Percentiles rank a stretch among this genome's conserved stretches.
These are phyloP conservation scores for Hippopotamus amphibius DNA, from an alignment of 2,113 vertebrate genomes.

Conservation along the genomic window DNA sequence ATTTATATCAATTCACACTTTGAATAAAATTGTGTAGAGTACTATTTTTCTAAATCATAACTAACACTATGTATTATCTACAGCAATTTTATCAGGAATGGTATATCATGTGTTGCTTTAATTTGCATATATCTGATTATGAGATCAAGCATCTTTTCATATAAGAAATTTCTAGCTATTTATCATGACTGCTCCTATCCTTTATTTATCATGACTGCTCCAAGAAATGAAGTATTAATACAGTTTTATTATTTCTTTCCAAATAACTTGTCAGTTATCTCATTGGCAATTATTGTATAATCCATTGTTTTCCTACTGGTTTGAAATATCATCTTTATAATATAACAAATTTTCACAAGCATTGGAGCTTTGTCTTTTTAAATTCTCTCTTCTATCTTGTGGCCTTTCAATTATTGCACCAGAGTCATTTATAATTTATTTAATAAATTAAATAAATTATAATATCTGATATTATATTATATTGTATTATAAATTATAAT, in stretches of 20 bases:
- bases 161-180: conserved; percentile 3
- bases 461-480: too few species aligned
- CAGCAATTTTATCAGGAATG: background rate
- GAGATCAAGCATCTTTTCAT: background rate
- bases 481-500: background rate
- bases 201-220: background rate
- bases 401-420: conserved; percentile 27
- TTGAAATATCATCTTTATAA: conserved; percentile 14
- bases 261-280: background rate
- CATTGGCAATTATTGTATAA: conserved; percentile 22
- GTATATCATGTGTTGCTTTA: background rate
- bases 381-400: background rate
- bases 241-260: conserved; percentile 51
- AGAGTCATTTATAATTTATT: conserved; percentile 17
- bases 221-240: background rate
- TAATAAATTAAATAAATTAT: background rate
- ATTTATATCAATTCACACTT: background rate
- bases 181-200: background rate
- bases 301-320: background rate
- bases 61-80: background rate
- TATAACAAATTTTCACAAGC: background rate
- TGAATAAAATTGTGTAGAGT: background rate
- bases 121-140: background rate
- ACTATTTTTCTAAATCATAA: background rate
- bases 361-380: background rate